These are phyloP conservation scores for Daktulosphaira vitifoliae DNA, from an alignment of 1,140 invertebrate genomes.

Conservation along the genomic window DNA sequence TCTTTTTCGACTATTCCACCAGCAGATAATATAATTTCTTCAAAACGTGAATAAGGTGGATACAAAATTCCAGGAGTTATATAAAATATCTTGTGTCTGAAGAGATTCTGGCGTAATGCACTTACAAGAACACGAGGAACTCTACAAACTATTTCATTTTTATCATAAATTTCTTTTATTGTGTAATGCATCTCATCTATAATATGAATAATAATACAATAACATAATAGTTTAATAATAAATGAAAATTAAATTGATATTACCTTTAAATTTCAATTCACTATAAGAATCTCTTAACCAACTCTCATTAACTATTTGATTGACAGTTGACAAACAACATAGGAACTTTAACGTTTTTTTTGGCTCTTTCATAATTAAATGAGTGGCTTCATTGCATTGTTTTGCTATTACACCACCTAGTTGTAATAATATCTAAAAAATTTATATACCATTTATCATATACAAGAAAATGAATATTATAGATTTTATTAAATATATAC, in stretches of 20 bases:
- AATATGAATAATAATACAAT: not conserved
- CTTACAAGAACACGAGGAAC: slow-evolving; percentile 61
- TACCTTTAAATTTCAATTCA: slow-evolving; percentile 63
- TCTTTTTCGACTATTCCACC: slow-evolving; percentile 75
- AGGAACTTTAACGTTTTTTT: slow-evolving; percentile 77
- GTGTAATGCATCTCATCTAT: slow-evolving; percentile 57
- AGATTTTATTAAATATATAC: not conserved
- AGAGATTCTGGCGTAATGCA: slow-evolving; percentile 48
- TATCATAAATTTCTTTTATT: slow-evolving; percentile 65
- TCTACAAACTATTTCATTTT: slow-evolving; percentile 62
- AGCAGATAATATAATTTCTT: slow-evolving; percentile 72
- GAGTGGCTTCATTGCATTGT: slow-evolving; percentile 65
- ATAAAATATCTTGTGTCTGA: slow-evolving; percentile 65
- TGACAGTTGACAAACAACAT: slow-evolving; percentile 63
- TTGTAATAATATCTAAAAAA: slow-evolving; percentile 54
- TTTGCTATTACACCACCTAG: slow-evolving; percentile 69
- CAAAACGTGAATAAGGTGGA: slow-evolving; percentile 57
- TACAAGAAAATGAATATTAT: no score
- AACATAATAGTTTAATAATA: not conserved
- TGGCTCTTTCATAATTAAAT: slow-evolving; percentile 71
- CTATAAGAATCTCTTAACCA: slow-evolving; percentile 74
- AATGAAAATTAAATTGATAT: not conserved
- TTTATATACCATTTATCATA: no score
- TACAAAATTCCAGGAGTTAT: slow-evolving; percentile 73
- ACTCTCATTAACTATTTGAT: slow-evolving; percentile 65